phyloP scores from a whole-genome alignment of 2,113 vertebrate genomes.

The Notiomystis cincta region DNA sequence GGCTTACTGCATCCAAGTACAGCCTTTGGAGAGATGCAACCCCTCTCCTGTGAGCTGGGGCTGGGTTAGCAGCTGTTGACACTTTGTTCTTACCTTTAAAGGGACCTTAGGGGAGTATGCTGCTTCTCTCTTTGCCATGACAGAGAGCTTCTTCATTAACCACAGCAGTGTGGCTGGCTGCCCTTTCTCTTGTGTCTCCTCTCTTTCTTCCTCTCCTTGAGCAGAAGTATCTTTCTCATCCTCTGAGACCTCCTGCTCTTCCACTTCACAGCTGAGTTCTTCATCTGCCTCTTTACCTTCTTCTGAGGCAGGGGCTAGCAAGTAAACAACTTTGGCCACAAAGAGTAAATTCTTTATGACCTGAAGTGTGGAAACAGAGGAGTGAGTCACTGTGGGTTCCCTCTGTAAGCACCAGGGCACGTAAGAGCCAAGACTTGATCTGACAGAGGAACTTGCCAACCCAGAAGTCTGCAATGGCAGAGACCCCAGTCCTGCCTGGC shows the following conservation, averaged over 20 bases:
- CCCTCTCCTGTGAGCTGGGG: background rate
- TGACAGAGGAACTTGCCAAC: background rate
- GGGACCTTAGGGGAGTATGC: slow-evolving; percentile 85
- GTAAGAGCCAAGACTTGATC: background rate
- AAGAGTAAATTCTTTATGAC: slow-evolving; percentile 96
- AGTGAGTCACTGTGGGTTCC: background rate
- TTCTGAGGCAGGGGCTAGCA: slow-evolving; percentile 78
- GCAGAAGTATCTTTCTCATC: background rate
- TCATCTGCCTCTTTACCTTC: background rate
- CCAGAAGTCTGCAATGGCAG: background rate
- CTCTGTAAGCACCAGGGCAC: background rate
- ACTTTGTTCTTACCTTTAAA: slow-evolving; percentile 78
- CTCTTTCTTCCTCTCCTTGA: background rate
- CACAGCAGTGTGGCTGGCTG: slow-evolving; percentile 82
- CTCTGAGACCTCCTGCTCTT: background rate
- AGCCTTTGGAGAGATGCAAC: background rate
- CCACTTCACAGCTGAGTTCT: background rate
- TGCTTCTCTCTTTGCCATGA: slow-evolving; percentile 88
- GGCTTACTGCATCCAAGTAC: background rate
- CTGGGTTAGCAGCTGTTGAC: background rate
- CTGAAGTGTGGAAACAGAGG: slow-evolving; percentile 57
- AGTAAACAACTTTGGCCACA: slow-evolving; percentile 88
- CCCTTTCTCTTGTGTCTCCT: slow-evolving; percentile 51
- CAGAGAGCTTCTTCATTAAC: slow-evolving; percentile 87
- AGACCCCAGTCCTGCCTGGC: background rate